phyloP scores from a whole-genome alignment of 2,797 vertebrate genomes.

The Gallirallus australis region DNA sequence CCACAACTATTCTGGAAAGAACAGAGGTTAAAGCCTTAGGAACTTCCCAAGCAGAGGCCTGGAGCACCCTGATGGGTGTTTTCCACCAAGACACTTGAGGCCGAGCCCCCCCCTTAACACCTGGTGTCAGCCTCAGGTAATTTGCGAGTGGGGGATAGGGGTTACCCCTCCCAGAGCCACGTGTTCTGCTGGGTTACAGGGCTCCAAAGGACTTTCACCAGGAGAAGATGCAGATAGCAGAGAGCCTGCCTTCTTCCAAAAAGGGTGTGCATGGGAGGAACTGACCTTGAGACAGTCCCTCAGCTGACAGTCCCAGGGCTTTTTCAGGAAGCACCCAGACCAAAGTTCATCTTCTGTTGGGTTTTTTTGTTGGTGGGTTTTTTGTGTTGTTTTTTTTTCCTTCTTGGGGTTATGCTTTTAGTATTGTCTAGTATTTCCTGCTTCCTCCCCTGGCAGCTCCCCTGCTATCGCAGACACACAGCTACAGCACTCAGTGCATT shows the following conservation, averaged over 20 bases:
- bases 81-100: background rate
- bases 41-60: background rate
- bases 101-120: background rate
- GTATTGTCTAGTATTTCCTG: slow-evolving; percentile 55
- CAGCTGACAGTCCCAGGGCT: background rate
- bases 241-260: background rate
- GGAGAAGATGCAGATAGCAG: background rate
- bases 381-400: background rate
- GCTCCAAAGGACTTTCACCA: background rate
- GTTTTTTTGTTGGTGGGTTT: background rate
- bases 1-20: background rate
- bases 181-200: background rate
- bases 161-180: background rate
- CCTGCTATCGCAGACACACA: background rate
- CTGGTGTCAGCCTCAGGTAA: background rate
- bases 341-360: slow-evolving; percentile 20
- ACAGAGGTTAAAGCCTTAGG: background rate
- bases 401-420: background rate
- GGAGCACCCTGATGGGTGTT: background rate
- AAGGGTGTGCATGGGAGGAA: background rate
- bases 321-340: slow-evolving; percentile 21
- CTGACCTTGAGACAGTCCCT: background rate
- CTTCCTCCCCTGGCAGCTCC: slow-evolving; percentile 24
- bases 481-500: background rate
- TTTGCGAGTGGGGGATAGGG: background rate